These are phyloP conservation scores for Drosophila ezoana DNA, from an alignment of 2,888 invertebrate genomes.

Conservation along the genomic window DNA sequence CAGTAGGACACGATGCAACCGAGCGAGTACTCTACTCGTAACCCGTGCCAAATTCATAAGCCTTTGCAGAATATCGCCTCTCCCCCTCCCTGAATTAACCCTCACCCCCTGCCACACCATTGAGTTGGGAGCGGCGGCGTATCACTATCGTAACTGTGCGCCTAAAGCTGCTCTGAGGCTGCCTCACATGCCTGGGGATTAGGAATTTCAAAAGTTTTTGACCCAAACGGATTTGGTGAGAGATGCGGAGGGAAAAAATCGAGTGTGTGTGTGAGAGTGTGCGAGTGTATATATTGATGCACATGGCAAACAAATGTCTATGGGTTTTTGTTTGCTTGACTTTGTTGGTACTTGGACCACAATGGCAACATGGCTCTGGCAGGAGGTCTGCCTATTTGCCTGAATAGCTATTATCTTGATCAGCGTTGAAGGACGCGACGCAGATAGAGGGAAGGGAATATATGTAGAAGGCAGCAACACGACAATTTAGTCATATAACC, in stretches of 20 bases:
- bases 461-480: slow-evolving; percentile 2
- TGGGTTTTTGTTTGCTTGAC: slow-evolving; percentile 74
- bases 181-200: slow-evolving; percentile 65
- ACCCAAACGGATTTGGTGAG: slow-evolving; percentile 76
- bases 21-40: slow-evolving; percentile 22
- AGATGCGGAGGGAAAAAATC: slow-evolving; percentile 6
- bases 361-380: slow-evolving; percentile 61
- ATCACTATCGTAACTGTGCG: slow-evolving; percentile 49
- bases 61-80: slow-evolving; percentile 23
- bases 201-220: slow-evolving; percentile 77
- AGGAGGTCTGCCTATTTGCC: slow-evolving; percentile 67
- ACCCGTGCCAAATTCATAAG: slow-evolving; percentile 52
- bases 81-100: background rate
- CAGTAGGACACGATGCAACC: slow-evolving; percentile 20
- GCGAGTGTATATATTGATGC: slow-evolving; percentile 27
- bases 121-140: slow-evolving; percentile 10
- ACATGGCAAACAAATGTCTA: slow-evolving; percentile 54
- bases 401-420: slow-evolving; percentile 75
- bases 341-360: slow-evolving; percentile 74
- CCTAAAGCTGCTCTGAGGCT: slow-evolving; percentile 55
- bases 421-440: slow-evolving; percentile 32
- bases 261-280: background rate
- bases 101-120: background rate
- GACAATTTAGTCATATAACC: slow-evolving; percentile 40
- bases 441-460: background rate